phyloP scores from a whole-genome alignment of 2,888 invertebrate species.

The Dynastes tityus region DNA sequence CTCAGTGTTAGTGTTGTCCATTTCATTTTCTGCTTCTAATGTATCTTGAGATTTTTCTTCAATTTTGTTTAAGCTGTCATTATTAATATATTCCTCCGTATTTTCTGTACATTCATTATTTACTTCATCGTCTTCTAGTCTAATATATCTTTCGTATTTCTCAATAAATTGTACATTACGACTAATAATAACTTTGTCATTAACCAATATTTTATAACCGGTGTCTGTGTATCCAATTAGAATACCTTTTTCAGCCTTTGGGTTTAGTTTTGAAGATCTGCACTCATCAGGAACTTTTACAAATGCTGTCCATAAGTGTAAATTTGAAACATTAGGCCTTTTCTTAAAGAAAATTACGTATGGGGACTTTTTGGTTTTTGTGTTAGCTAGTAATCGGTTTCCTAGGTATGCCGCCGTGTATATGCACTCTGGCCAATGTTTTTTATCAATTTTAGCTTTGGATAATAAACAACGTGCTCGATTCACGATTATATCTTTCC shows the following conservation, averaged over 20 bases:
- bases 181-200: background rate
- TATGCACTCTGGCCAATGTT: too few relatives aligned
- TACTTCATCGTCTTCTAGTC: too few relatives aligned
- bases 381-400: background rate
- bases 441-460: too few relatives aligned
- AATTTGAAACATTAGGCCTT: background rate
- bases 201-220: conserved; percentile 4
- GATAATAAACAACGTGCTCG: too few relatives aligned
- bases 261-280: background rate
- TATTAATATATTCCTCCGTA: background rate
- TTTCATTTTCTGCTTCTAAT: background rate
- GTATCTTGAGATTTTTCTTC: background rate
- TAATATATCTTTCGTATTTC: background rate
- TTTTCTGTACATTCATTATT: too few relatives aligned
- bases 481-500: too few relatives aligned
- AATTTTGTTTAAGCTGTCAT: background rate
- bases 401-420: background rate
- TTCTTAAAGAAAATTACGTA: background rate
- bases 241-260: background rate
- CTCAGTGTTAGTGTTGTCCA: background rate
- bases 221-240: conserved; percentile 7
- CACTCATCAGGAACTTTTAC: conserved; percentile 5
- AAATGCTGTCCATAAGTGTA: conserved; percentile 5
- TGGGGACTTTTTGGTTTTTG: background rate
- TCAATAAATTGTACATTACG: background rate